Base-by-base conservation (phyloP, 1,140 invertebrate species). In the Trichonephila inaurata region DNA sequence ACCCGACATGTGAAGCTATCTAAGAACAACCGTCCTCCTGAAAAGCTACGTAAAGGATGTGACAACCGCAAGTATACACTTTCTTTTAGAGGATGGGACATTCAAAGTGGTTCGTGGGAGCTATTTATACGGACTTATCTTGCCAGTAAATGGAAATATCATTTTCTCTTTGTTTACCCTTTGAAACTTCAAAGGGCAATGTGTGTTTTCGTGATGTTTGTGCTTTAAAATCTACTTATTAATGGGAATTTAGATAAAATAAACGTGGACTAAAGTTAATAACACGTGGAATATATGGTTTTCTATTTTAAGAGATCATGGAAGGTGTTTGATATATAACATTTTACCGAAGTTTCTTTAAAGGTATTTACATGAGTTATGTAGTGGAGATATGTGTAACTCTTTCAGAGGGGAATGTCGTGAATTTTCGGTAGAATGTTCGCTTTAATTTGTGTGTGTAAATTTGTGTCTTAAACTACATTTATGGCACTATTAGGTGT, bases 221-320 rank as follows among this genome's bases (percentile, higher is more conserved):
- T 66, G 86, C 86, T 40, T 88, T 66, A 21, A 66, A 60, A 62
- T 87, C 58, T 87, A 61, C 85, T 60, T 87, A 87, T 62, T 87
- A n/a, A 24, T 83, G 33, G 64, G 86, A 33, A 64, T 40, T 64
- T 62, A 88, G 62, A 88, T 64, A 88, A 51, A 62, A 6, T 40
- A 64, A 28, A 64, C 66, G 64, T 62, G 28, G 19, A 66, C 16
- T 64, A 16, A 18, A 64, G 21, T 64, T 64, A 87, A 28, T 64
- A 33, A 66, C n/a, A 40, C 21, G 40, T 64, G 86, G 28, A 64
- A 44, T 66, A 64, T 60, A 85, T 60, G 51, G 19, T 66, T 88
- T 88, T 88, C 86, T 88, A 88, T 66, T 88, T 64, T 88, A 88
- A 64, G 61, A 66, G 24, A 64, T 61, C 12, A 44, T 40, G 61